phyloP scores from a whole-genome alignment of 1,140 invertebrate species.

The Ceratitis capitata region DNA sequence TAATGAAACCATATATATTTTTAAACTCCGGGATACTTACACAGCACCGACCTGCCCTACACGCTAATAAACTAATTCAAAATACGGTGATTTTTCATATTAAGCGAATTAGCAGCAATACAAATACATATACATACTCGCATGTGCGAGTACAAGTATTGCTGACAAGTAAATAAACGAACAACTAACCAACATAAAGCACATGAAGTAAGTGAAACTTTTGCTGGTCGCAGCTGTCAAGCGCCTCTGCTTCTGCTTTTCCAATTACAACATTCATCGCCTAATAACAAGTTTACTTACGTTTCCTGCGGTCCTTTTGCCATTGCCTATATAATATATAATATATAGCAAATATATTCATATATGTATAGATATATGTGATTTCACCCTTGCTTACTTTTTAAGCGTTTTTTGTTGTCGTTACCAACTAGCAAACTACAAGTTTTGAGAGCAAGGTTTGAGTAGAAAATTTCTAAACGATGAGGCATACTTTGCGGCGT shows the following conservation, averaged over 20 bases:
- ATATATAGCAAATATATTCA: neutral
- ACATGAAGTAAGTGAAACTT: neutral
- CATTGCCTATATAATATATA: neutral
- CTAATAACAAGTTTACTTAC: neutral
- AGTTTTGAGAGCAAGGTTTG: neutral
- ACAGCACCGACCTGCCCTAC: neutral
- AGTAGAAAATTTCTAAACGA: slow-evolving; percentile 8
- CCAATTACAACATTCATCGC: neutral
- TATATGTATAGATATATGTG: neutral
- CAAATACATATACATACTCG: neutral
- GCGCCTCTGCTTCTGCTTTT: neutral
- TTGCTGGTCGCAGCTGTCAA: neutral
- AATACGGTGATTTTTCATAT: neutral
- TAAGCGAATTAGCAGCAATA: neutral
- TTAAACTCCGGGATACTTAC: too few species aligned
- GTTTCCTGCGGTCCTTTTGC: neutral
- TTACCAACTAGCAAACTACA: neutral
- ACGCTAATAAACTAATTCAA: neutral
- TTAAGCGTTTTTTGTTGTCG: neutral
- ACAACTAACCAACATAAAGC: neutral
- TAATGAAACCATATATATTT: too few species aligned
- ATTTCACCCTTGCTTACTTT: neutral
- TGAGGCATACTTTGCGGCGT: slow-evolving; percentile 42
- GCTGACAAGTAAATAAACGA: too few species aligned
- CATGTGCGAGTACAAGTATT: too few species aligned